These are phyloP conservation scores for Magallana ariakensis DNA, from an alignment of 1,140 invertebrate genomes.

Conservation along the genomic window DNA sequence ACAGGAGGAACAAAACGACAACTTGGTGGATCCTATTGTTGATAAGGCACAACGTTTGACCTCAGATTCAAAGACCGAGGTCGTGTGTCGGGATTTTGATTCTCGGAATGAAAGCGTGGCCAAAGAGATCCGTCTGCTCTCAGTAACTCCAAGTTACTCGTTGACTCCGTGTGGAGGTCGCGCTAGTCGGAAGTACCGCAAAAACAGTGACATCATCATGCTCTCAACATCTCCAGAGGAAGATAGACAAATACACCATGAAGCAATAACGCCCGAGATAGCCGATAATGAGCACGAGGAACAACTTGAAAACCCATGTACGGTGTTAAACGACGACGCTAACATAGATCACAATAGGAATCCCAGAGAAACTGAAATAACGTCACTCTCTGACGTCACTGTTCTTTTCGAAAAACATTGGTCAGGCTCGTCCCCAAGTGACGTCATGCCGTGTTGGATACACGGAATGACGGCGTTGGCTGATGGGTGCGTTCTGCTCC, in stretches of 20 bases:
- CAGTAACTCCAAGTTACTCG: background rate
- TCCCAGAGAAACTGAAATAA: background rate
- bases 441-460: slow-evolving; percentile 37
- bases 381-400: slow-evolving; percentile 2
- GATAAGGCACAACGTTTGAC: background rate
- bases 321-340: background rate
- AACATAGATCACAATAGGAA: slow-evolving; percentile 2
- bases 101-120: background rate
- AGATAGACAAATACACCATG: background rate
- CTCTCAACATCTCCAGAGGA: background rate
- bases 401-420: slow-evolving; percentile 27
- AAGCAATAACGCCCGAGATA: background rate
- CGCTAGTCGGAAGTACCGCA: background rate
- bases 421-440: background rate
- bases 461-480: slow-evolving; percentile 18
- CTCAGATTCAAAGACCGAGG: background rate
- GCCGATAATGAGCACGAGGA: background rate
- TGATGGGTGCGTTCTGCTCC: slow-evolving; percentile 19
- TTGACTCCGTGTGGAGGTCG: background rate
- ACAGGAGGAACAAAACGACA: background rate
- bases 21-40: background rate
- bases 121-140: background rate
- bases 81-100: background rate
- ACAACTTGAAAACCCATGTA: background rate
- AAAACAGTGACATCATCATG: slow-evolving; percentile 1